phyloP scores from a whole-genome alignment of 2,888 invertebrate genomes.

The Chrysodeixis includens region DNA sequence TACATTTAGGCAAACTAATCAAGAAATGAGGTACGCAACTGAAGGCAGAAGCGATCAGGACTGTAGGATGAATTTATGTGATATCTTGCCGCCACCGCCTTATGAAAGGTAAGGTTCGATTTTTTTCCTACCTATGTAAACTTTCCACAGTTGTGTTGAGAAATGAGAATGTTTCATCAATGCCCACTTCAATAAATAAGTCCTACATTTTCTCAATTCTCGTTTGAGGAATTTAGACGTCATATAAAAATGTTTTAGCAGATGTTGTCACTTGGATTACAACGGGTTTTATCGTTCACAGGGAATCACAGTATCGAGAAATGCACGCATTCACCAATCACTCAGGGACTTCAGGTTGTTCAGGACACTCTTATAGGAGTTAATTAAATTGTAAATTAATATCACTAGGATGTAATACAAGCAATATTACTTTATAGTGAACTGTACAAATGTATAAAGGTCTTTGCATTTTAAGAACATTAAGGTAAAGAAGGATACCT shows the following conservation, averaged over 20 bases:
- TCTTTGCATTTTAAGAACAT: constrained; percentile 70
- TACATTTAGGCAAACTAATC: constrained; percentile 80
- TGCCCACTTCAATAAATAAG: no score
- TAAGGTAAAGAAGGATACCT: constrained; percentile 59
- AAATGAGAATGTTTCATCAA: not conserved
- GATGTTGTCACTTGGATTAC: not conserved
- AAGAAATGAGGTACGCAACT: constrained; percentile 75
- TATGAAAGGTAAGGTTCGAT: constrained; percentile 80
- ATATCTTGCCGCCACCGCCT: constrained; percentile 84
- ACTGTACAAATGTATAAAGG: constrained; percentile 83
- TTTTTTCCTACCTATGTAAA: not conserved
- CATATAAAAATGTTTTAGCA: no score
- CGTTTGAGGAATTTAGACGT: no score
- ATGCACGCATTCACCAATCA: constrained; percentile 82
- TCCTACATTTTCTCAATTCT: no score
- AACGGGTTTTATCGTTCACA: constrained; percentile 62
- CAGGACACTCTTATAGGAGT: constrained; percentile 83
- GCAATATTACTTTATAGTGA: constrained; percentile 80
- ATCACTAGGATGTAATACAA: constrained; percentile 86
- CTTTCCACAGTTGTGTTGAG: not conserved
- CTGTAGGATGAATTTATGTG: constrained; percentile 86
- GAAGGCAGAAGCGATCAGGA: constrained; percentile 80
- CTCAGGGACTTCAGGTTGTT: constrained; percentile 85
- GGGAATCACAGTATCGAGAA: constrained; percentile 84
- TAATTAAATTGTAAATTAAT: constrained; percentile 77